Conservation (phyloP, 1,140 invertebrate genomes). For the Proctacanthus coquilletti region DNA sequence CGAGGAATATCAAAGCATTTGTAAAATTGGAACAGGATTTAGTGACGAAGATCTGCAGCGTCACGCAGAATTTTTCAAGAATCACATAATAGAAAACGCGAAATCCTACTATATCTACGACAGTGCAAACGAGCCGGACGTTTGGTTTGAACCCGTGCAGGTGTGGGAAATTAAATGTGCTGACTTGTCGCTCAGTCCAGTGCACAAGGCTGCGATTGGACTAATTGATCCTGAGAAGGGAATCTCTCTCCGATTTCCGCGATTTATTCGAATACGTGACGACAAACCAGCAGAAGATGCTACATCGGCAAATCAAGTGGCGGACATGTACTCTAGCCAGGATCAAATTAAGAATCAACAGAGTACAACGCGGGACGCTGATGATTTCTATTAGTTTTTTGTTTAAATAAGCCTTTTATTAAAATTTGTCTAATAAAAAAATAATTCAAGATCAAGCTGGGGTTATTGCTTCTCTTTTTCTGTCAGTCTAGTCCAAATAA, state of each 20-base stretch:
- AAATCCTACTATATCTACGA: conserved; percentile 83
- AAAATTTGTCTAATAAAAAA: too few relatives aligned
- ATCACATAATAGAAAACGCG: conserved; percentile 52
- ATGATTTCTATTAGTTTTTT: conserved; percentile 37
- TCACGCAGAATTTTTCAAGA: conserved; percentile 63
- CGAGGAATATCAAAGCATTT: conserved; percentile 78
- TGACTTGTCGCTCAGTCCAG: conserved; percentile 91
- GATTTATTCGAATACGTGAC: conserved; percentile 82
- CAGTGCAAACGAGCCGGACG: conserved; percentile 63
- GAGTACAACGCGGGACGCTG: conserved; percentile 22
- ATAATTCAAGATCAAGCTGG: too few relatives aligned
- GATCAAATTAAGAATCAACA: conserved; percentile 79
- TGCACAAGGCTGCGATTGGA: conserved; percentile 79
- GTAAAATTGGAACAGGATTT: conserved; percentile 91
- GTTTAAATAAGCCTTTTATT: too few relatives aligned
- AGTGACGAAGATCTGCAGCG: conserved; percentile 76
- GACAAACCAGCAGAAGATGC: conserved; percentile 91
- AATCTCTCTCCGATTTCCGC: conserved; percentile 90
- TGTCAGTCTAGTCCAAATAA: conserved; percentile 43
- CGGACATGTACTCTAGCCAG: conserved; percentile 70
- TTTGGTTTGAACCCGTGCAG: conserved; percentile 85
- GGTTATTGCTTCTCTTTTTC: conserved; percentile 15
- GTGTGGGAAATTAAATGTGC: conserved; percentile 99
- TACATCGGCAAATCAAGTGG: conserved; percentile 78
- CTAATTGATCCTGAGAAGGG: conserved; percentile 85